A percentile compares a stretch with the other conserved stretches of the same genome.
Conservation (phyloP, 2,888 invertebrate species). For the Leptopterna dolabrata region DNA sequence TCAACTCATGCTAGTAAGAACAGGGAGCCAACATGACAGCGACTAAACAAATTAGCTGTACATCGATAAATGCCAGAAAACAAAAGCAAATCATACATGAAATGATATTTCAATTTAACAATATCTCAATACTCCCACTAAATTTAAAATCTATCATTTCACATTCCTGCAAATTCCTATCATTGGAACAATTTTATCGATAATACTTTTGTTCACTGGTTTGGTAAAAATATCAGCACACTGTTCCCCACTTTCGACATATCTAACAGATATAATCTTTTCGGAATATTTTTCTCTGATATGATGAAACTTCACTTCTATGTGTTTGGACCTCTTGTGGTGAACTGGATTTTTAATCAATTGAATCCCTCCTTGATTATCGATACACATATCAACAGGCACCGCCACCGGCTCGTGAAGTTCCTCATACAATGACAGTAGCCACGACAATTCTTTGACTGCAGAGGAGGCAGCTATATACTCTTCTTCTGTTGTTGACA, state of each 20-base stretch:
- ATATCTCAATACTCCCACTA: too few relatives aligned
- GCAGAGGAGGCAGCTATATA: background rate
- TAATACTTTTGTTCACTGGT: background rate
- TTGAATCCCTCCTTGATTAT: background rate
- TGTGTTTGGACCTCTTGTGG: background rate
- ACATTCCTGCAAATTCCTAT: too few relatives aligned
- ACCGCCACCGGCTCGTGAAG: background rate
- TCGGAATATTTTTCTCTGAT: background rate
- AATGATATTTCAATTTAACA: too few relatives aligned
- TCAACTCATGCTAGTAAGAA: too few relatives aligned
- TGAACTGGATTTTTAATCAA: background rate
- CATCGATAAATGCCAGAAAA: too few relatives aligned
- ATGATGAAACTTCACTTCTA: background rate
- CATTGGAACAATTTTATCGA: background rate
- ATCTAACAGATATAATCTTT: background rate
- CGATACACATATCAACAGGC: background rate
- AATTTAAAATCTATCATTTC: too few relatives aligned
- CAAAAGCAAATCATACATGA: too few relatives aligned
- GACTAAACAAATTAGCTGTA: too few relatives aligned
- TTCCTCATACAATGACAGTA: background rate
- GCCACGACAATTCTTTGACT: background rate
- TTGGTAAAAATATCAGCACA: background rate
- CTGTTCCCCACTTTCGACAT: background rate
- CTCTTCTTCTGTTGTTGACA: background rate
- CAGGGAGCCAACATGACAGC: too few relatives aligned